phyloP scores from a whole-genome alignment of 92 coral and sea anemone genomes.

The Pocillopora meandrina region DNA sequence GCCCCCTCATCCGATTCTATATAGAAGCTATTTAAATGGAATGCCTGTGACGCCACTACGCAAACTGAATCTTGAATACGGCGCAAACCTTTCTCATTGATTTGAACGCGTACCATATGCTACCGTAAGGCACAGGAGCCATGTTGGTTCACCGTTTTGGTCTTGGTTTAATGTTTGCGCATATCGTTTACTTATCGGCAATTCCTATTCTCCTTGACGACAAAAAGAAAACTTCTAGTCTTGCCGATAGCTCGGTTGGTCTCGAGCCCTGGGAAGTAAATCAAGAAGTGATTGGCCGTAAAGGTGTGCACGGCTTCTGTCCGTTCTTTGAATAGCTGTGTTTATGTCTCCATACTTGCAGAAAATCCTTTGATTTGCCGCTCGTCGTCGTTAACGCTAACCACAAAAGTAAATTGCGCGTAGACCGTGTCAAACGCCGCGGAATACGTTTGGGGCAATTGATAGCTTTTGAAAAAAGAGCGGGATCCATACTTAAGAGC shows the following conservation, averaged over 20 bases:
- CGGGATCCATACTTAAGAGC: constrained; percentile 8
- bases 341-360: constrained; percentile 42
- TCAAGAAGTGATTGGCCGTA: constrained; percentile 60
- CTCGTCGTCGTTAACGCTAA: constrained; percentile 30
- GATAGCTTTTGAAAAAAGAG: constrained; percentile 29
- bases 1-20: constrained; percentile 88
- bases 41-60: constrained; percentile 56
- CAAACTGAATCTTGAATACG: constrained; percentile 54
- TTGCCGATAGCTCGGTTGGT: constrained; percentile 23
- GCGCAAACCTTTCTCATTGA: constrained; percentile 51
- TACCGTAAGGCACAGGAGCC: constrained; percentile 49
- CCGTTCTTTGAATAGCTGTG: constrained; percentile 30
- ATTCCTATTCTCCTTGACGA: constrained; percentile 72
- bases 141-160: constrained; percentile 77
- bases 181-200: constrained; percentile 77
- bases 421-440: constrained; percentile 36
- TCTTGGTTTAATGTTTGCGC: constrained; percentile 70
- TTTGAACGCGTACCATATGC: constrained; percentile 53
- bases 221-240: constrained; percentile 63
- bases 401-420: constrained; percentile 40
- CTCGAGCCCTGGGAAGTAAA: constrained; percentile 98
- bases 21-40: constrained; percentile 75
- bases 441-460: constrained; percentile 14
- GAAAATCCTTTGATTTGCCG: constrained; percentile 49
- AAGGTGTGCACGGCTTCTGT: constrained; percentile 65